Base-by-base conservation (phyloP, 2,797 vertebrate species). In the Forpus xanthops region DNA sequence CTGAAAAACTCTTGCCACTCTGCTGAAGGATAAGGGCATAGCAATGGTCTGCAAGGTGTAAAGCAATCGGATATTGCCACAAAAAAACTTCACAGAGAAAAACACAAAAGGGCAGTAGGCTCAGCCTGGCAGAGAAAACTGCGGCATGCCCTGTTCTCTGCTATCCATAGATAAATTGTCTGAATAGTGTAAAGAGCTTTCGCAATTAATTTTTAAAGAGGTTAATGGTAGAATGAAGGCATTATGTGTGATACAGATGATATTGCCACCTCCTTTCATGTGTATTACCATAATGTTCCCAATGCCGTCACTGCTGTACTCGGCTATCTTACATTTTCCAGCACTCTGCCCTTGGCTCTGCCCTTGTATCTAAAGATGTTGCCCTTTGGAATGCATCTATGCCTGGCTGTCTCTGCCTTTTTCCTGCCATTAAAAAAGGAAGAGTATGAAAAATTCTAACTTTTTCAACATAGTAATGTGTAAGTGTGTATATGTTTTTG, bases 281-380 rank as follows among this genome's bases (percentile, higher is more conserved):
- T 10, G 72, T 61, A 20, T 3, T 8, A 47, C 27, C 28, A 3
- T 49, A 11, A 0, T 37, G 67, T 64, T 93, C 53, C 73, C 62
- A 58, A 6, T 37, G 58, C 24, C 0, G 8, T 73, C 85, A n/a
- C 50, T 45, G 67, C 82, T 45, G 28, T 42, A 6, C 77, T 70
- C 1, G 0, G 70, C 42, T 87, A 3, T 45, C 60, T 80, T 58
- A 49, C 52, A 25, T 82, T 79, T 86, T 67, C 74, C 90, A 89
- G 72, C 12, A 7, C 55, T 81, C 37, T 95, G 92, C 66, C 91
- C 94, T 96, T 92, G 77, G 49, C 76, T 76, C 73, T 70, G 82
- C 24, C 90, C 64, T 28, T 65, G 82, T 52, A 31, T 50, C 81
- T 4, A 3, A 42, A 80, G 83, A 50, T 39, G 44, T 25, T 90